A percentile compares a stretch with the other conserved stretches of the same genome.
These are phyloP conservation scores for Microcebus griseorufus DNA, from an alignment of 2,113 vertebrate genomes.

Conservation along the genomic window DNA sequence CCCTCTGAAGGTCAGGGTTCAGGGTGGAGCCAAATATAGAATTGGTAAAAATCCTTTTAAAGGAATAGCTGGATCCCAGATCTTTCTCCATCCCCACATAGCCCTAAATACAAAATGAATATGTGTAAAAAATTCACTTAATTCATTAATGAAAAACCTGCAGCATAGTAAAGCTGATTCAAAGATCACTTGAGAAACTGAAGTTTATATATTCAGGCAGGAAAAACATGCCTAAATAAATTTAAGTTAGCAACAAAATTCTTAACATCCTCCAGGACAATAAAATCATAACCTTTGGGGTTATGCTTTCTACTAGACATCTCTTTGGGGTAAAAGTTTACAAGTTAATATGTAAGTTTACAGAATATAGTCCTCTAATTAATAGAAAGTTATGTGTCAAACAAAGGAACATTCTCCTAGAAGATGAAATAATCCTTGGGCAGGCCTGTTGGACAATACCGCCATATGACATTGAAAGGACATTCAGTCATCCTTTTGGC, in stretches of 20 bases:
- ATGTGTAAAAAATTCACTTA: background rate
- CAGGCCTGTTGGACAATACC: background rate
- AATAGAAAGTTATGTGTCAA: background rate
- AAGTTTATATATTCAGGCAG: background rate
- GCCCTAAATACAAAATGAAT: background rate
- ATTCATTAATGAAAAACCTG: background rate
- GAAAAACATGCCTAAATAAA: background rate
- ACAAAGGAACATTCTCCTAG: background rate
- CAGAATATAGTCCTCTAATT: background rate
- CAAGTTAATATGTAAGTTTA: background rate
- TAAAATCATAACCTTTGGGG: background rate
- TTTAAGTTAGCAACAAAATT: background rate
- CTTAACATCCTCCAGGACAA: background rate
- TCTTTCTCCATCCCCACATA: background rate
- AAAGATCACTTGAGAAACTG: background rate
- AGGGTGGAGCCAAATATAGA: background rate
- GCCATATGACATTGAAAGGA: background rate
- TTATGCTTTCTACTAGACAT: background rate
- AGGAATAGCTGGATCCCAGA: constrained; percentile 12
- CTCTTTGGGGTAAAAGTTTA: background rate
- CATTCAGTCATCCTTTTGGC: background rate
- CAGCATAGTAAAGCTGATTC: background rate
- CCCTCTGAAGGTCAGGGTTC: background rate
- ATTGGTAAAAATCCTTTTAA: background rate
- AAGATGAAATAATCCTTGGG: background rate